Conservation (phyloP, 2,113 vertebrate genomes). For the Halcyon senegalensis region DNA sequence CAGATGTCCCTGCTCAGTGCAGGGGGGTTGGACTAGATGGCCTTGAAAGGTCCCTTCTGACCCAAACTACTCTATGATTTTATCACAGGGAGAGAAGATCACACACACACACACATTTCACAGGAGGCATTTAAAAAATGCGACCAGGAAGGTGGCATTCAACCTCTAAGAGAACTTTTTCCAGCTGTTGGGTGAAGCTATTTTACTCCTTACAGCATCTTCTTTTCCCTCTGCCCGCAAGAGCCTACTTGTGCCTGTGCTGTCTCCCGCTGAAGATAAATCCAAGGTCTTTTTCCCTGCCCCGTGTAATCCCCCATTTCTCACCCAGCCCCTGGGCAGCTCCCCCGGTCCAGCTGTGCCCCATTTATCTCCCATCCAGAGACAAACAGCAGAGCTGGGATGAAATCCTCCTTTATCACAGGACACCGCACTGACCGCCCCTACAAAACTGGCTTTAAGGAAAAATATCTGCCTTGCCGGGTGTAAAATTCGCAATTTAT, state of each 20-base stretch:
- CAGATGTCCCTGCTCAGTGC: background rate
- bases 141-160: accelerated
- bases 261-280: background rate
- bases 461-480: background rate
- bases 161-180: background rate
- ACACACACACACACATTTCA: background rate
- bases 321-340: background rate
- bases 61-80: background rate
- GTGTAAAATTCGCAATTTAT: background rate
- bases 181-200: background rate
- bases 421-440: background rate
- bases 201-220: background rate
- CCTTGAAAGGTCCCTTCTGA: background rate
- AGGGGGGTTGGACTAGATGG: accelerated
- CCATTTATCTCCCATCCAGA: background rate
- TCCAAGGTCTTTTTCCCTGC: background rate
- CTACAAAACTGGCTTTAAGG: background rate
- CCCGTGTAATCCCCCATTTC: background rate
- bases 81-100: background rate
- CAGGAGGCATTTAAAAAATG: background rate
- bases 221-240: background rate
- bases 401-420: background rate
- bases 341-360: background rate
- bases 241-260: background rate
- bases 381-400: background rate